These are phyloP conservation scores for Pygathrix nemaeus DNA, from an alignment of 2,113 vertebrate genomes.

Conservation along the genomic window DNA sequence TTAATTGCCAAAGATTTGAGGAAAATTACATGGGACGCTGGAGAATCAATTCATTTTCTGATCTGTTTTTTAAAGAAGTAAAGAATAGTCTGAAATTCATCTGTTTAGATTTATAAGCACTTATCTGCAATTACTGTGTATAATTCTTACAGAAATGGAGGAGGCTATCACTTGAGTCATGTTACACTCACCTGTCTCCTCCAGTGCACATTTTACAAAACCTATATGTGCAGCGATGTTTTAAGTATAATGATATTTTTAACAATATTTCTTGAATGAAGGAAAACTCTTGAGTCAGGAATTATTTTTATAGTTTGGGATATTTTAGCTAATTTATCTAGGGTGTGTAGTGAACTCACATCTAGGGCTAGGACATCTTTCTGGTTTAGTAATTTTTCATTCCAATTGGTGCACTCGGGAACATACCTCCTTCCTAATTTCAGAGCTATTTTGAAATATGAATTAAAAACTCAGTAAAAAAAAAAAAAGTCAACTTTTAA, in stretches of 20 bases:
- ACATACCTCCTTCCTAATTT: background rate
- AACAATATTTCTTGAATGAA: background rate
- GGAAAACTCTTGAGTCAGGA: background rate
- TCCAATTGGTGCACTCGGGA: background rate
- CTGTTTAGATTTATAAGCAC: background rate
- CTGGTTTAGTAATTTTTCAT: background rate
- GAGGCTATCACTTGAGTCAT: background rate
- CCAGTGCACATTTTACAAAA: background rate
- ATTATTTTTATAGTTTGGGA: background rate
- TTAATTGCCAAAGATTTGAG: slow-evolving; percentile 12
- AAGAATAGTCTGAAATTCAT: background rate
- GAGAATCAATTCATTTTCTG: background rate
- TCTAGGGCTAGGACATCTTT: background rate
- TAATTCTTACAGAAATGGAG: background rate
- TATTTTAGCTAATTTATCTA: background rate
- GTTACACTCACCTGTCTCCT: background rate
- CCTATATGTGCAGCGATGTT: background rate
- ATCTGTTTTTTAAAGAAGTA: background rate
- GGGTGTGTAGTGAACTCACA: background rate
- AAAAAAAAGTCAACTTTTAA: background rate
- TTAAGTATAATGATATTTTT: background rate
- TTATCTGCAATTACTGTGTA: background rate
- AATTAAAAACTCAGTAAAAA: background rate
- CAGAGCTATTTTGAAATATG: background rate
- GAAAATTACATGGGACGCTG: background rate